Percentiles rank a stretch among this genome's conserved stretches.
phyloP scores from a whole-genome alignment of 2,888 invertebrate genomes.

The Vanessa cardui region DNA sequence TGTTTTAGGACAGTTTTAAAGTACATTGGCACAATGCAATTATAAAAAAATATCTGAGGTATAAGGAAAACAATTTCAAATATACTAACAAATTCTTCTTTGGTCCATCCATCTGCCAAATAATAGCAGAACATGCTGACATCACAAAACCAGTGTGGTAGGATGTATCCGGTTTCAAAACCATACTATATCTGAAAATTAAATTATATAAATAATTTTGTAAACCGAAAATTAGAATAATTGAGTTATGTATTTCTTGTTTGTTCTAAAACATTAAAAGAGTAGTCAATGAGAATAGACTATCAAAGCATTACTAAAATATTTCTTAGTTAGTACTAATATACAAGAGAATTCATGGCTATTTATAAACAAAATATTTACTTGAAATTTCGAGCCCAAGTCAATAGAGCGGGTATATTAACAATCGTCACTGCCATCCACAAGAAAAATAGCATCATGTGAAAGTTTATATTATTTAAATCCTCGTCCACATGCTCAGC shows the following conservation, averaged over 20 bases:
- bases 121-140: slow-evolving; percentile 81
- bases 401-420: slow-evolving; percentile 87
- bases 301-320: background rate
- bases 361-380: slow-evolving; percentile 65
- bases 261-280: too few relatives aligned
- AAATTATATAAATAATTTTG: slow-evolving; percentile 6
- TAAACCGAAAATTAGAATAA: too few relatives aligned
- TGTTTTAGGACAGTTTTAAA: too few relatives aligned
- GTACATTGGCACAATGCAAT: too few relatives aligned
- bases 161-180: slow-evolving; percentile 85
- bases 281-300: too few relatives aligned
- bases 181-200: slow-evolving; percentile 76
- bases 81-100: slow-evolving; percentile 84
- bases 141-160: slow-evolving; percentile 82
- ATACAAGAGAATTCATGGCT: background rate
- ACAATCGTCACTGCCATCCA: slow-evolving; percentile 86
- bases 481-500: slow-evolving; percentile 53
- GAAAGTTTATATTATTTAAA: slow-evolving; percentile 85
- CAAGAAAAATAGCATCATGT: slow-evolving; percentile 87
- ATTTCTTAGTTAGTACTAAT: background rate
- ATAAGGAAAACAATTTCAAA: slow-evolving; percentile 3
- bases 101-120: slow-evolving; percentile 88
- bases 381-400: slow-evolving; percentile 92
- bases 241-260: too few relatives aligned
- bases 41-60: too few relatives aligned